Percentiles rank a stretch among this genome's conserved stretches.
phyloP scores from a whole-genome alignment of 2,797 vertebrate genomes.

The Sebastes itinus region DNA sequence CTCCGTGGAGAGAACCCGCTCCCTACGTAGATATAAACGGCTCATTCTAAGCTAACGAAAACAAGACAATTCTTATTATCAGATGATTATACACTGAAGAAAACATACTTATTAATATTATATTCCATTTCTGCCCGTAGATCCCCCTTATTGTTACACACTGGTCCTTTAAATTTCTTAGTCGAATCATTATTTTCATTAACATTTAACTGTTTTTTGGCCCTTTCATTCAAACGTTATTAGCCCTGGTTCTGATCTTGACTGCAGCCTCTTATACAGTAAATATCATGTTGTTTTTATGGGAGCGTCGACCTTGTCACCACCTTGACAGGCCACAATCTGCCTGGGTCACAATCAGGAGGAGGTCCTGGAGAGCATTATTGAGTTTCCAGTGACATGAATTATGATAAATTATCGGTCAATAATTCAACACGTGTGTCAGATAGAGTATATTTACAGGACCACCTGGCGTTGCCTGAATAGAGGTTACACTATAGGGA shows the following conservation, averaged over 20 bases:
- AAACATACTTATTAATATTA: no score
- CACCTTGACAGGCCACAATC: slow-evolving; percentile 41
- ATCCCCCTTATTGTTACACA: no score
- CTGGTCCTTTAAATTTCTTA: background rate
- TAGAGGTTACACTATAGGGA: slow-evolving; percentile 87
- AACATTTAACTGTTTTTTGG: background rate
- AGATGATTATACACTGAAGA: no score
- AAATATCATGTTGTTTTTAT: background rate
- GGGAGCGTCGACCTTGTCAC: slow-evolving; percentile 37
- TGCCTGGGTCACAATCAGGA: slow-evolving; percentile 43
- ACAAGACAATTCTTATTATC: no score
- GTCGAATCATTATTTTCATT: background rate
- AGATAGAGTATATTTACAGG: slow-evolving; percentile 89
- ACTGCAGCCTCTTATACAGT: background rate
- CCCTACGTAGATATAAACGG: no score
- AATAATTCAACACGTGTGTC: slow-evolving; percentile 93
- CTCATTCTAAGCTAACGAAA: no score
- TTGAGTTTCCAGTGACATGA: slow-evolving; percentile 92
- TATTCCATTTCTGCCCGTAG: no score
- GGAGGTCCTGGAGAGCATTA: slow-evolving; percentile 66
- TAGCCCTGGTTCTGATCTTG: background rate
- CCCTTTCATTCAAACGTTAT: background rate
- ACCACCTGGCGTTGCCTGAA: slow-evolving; percentile 89
- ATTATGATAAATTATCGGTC: slow-evolving; percentile 98
- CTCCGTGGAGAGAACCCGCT: no score